Base-by-base conservation (phyloP, 2,888 invertebrate species). In the Synergus itoensis region DNA sequence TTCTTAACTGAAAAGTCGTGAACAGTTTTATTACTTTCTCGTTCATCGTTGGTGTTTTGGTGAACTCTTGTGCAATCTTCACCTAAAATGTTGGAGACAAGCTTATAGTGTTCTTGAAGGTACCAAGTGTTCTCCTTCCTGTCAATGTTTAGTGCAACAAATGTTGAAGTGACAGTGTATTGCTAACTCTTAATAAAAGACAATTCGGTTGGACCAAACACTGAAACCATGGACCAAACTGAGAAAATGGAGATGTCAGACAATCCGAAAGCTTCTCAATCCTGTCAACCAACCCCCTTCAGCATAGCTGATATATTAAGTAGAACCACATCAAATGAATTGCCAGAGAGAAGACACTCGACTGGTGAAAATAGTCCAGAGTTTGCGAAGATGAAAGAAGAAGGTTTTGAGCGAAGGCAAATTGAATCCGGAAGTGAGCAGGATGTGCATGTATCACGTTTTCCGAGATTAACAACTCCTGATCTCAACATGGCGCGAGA, bases 301-400 rank as follows among this genome's bases (percentile, higher is more conserved):
- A 90, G 91, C 79, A 92, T 92, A 80, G 91, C 91, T 0, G 91
- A 92, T 67, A 92, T 92, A n/a, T 84, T 92, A 43, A 91, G 89
- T 73, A 86, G 89, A n/a, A 84, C 87, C 0, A 84, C 82, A 0
- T 81, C 84, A 14, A 82, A 84, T 43, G 69, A 79, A 8, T 79
- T 83, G 1, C 21, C 82, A 53, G 88, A 88, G 79, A 83, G 81
- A 14, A 83, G 84, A 73, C 81, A 80, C 45, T 81, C 64, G 40
- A 84, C 84, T 53, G 62, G 78, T 28, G 85, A 82, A 53, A 84
- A 82, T 12, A 69, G 14, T 12, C 69, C 28, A 1, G 63, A 64
- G 43, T 40, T 75, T 60, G 62, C 14, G 45, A 80, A 60, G 79
- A 75, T 14, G 64, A 53, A 12, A 45, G 53, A 45, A 67, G 69